phyloP scores from a whole-genome alignment of 2,888 invertebrate genomes.

The Caenorhabditis macrosperma region DNA sequence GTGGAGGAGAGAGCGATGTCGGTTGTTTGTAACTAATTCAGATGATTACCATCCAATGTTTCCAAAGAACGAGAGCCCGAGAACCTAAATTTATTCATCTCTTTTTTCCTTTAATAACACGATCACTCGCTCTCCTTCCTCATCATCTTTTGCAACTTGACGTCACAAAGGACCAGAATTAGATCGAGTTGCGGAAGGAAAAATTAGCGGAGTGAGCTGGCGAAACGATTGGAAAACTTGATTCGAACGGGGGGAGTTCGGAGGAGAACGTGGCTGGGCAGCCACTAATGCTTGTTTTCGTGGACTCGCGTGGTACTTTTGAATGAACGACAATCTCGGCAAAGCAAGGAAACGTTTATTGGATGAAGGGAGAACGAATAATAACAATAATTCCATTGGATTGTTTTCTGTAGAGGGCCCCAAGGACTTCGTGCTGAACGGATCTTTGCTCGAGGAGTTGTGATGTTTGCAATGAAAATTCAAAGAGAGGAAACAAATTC shows the following conservation, averaged over 20 bases:
- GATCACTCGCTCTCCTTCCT: constrained; percentile 4
- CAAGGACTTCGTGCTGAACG: not conserved
- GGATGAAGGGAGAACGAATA: not conserved
- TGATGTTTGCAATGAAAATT: too few species aligned
- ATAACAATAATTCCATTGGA: not conserved
- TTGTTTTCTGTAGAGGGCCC: not conserved
- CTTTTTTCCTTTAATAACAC: constrained; percentile 18
- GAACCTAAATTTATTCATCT: constrained; percentile 38
- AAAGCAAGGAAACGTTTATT: not conserved
- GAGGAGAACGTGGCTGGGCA: not conserved
- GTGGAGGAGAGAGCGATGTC: not conserved
- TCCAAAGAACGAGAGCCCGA: constrained; percentile 2
- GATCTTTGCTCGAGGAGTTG: not conserved
- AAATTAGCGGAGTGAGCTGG: not conserved
- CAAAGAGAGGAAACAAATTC: too few species aligned
- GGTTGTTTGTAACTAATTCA: constrained; percentile 30
- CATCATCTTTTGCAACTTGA: constrained; percentile 23
- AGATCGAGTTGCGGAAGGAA: constrained; percentile 1
- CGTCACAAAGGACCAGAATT: constrained; percentile 33
- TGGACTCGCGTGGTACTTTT: not conserved
- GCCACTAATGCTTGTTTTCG: not conserved
- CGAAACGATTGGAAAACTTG: not conserved
- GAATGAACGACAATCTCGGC: constrained; percentile 10
- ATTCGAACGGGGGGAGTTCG: not conserved
- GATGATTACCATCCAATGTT: constrained; percentile 40